Conservation (phyloP, 1,140 invertebrate genomes). For the Eurosta solidaginis region DNA sequence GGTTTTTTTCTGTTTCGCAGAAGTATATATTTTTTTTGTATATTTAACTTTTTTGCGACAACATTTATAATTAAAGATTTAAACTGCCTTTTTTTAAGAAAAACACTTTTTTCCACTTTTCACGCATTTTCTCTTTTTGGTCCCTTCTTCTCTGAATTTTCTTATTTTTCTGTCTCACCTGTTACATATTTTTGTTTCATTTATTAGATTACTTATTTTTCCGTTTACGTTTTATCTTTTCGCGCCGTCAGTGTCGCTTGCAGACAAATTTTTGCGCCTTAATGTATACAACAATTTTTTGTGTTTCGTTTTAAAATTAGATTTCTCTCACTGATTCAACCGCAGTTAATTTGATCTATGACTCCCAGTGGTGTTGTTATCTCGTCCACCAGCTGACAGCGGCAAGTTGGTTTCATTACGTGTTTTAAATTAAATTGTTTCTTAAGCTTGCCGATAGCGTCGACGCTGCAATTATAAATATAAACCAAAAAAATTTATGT, state of each 20-base stretch:
- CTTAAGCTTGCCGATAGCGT: too few species aligned
- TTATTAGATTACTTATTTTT: neutral
- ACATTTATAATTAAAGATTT: neutral
- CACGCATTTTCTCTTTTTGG: neutral
- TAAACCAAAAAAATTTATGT: too few species aligned
- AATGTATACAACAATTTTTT: neutral
- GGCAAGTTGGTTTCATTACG: conserved; percentile 1
- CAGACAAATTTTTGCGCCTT: neutral
- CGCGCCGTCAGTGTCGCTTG: neutral
- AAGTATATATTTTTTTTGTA: neutral
- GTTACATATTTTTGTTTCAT: neutral
- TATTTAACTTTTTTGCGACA: neutral
- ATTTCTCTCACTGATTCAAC: conserved; percentile 5
- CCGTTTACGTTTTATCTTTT: neutral
- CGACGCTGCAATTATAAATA: too few species aligned
- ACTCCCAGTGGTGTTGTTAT: conserved; percentile 7
- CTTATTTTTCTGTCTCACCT: neutral
- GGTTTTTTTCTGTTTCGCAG: neutral
- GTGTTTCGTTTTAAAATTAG: neutral
- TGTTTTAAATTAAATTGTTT: neutral
- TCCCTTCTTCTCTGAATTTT: too few species aligned
- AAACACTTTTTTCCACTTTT: neutral
- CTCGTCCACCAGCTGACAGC: neutral
- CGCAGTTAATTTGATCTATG: conserved; percentile 24
- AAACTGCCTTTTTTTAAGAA: neutral